Evolutionary conservation across 1,140 invertebrate genomes (phyloP).

Genomic region (Bombus huntii): DNA sequence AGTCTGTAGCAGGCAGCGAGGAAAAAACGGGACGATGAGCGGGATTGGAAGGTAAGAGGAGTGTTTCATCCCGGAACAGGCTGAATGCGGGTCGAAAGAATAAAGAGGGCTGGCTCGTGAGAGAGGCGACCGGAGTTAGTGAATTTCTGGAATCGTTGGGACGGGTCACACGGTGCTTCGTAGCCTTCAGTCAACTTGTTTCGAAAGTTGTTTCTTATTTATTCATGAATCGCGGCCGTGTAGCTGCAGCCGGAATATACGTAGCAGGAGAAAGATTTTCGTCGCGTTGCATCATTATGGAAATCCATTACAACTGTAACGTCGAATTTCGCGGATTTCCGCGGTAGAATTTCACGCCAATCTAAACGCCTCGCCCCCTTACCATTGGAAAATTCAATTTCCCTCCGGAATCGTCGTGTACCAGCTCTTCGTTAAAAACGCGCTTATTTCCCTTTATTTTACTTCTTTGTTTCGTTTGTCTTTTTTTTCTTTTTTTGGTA

Average conservation of each 20-base stretch:
- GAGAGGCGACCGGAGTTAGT: slow-evolving; percentile 35
- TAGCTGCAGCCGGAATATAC: neutral
- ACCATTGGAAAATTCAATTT: slow-evolving; percentile 11
- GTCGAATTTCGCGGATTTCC: slow-evolving; percentile 21
- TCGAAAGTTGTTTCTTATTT: slow-evolving; percentile 61
- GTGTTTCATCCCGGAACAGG: neutral
- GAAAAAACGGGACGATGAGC: neutral
- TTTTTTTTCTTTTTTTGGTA: too few relatives aligned
- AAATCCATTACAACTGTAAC: slow-evolving; percentile 51
- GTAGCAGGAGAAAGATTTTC: slow-evolving; percentile 31
- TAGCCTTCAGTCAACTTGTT: slow-evolving; percentile 52
- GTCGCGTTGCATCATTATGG: slow-evolving; percentile 17
- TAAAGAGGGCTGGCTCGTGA: slow-evolving; percentile 43
- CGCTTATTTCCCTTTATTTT: neutral
- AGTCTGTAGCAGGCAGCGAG: neutral
- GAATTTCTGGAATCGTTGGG: slow-evolving; percentile 45
- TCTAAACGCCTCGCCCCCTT: slow-evolving; percentile 2
- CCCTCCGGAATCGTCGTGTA: neutral
- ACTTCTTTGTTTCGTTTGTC: neutral
- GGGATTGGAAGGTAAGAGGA: slow-evolving; percentile 19
- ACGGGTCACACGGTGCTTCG: neutral
- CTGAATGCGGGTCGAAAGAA: slow-evolving; percentile 40
- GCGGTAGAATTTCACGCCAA: slow-evolving; percentile 11
- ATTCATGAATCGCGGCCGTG: slow-evolving; percentile 55
- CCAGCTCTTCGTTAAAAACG: neutral